Percentiles rank a stretch among this genome's conserved stretches.
These are phyloP conservation scores for Malurus splendens DNA, from an alignment of 2,797 vertebrate species.

Conservation along the genomic window DNA sequence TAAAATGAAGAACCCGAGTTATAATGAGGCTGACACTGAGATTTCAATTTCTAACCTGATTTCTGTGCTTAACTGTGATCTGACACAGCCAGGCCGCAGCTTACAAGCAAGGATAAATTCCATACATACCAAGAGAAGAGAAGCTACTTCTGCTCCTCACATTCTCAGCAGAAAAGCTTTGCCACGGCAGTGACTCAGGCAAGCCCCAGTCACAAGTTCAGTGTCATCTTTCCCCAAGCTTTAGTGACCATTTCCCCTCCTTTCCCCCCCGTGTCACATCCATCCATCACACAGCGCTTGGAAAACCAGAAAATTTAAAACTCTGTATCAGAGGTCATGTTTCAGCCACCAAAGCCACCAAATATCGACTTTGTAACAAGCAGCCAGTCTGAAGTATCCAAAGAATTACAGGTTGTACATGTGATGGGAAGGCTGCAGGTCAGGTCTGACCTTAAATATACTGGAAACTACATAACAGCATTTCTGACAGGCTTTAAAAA, in stretches of 20 bases:
- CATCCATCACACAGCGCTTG: neutral
- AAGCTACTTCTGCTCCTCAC: neutral
- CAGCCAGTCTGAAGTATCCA: neutral
- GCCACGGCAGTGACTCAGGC: neutral
- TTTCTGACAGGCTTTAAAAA: neutral
- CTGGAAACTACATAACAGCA: rapidly evolving
- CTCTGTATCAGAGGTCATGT: neutral
- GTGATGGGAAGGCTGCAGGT: neutral
- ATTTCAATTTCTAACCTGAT: neutral
- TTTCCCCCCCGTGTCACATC: neutral
- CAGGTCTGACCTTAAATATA: neutral
- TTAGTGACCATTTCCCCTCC: neutral
- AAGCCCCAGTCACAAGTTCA: neutral
- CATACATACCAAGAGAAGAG: neutral
- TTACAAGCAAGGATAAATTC: neutral
- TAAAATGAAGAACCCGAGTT: neutral
- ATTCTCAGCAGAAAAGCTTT: rapidly evolving
- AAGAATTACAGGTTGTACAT: neutral
- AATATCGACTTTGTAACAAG: neutral
- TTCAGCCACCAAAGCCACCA: conserved; percentile 19
- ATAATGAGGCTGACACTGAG: neutral
- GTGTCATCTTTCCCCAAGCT: neutral
- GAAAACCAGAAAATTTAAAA: neutral
- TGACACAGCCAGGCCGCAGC: neutral
- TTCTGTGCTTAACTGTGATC: neutral